Base-by-base conservation (phyloP, 2,888 invertebrate species). In the Bedellia somnulentella region DNA sequence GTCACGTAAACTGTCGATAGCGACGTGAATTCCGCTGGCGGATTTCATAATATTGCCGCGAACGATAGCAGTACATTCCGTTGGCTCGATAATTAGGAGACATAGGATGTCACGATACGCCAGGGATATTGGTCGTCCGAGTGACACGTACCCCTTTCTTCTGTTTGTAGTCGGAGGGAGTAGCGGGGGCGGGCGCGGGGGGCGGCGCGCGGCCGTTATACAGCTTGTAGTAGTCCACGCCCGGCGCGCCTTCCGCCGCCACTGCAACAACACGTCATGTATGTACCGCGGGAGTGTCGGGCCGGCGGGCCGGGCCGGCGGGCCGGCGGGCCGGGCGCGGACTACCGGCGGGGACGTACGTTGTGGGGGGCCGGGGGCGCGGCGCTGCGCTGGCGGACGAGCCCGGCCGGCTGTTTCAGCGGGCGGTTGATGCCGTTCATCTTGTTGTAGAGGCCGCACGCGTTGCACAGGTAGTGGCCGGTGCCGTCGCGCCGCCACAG, bases 351-450 rank as follows among this genome's bases (percentile, higher is more conserved):
- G 44, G 46, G 49, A 45, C 63, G 63, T 63, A 61, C 62, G 56
- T 60, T 58, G 54, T 50, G 49, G 35, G 21, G 32, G 54, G 57
- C 49, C 11, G 24, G 11, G 24, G 3, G 24, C 5, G 24, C 28
- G 17, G 9, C n/a, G 6, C 28, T n/a, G 28, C 28, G 17, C 12
- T 3, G 9, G 17, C 12, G 14, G 14, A 10, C 2, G 21, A 5
- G 8, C 27, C n/a, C 16, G 16, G 16, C 16, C 27, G 18, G 18
- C 79, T 97, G 96, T 68, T 96, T 94, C 52, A 98, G 82, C 43
- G 97, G 97, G 49, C 97, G 82, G 80, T 95, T 95, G 85, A 93
- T 93, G 52, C 98, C 98, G 77, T 99, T 99, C 96, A 98, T 98
- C 82, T 98, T 98, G 82, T 97, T 96, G 81, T 99, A 99, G 48